Evolutionary conservation across 2,888 invertebrate species (phyloP), one percentile per base, ranked within the genome.

Genomic region (Zeuzera pyrina): DNA sequence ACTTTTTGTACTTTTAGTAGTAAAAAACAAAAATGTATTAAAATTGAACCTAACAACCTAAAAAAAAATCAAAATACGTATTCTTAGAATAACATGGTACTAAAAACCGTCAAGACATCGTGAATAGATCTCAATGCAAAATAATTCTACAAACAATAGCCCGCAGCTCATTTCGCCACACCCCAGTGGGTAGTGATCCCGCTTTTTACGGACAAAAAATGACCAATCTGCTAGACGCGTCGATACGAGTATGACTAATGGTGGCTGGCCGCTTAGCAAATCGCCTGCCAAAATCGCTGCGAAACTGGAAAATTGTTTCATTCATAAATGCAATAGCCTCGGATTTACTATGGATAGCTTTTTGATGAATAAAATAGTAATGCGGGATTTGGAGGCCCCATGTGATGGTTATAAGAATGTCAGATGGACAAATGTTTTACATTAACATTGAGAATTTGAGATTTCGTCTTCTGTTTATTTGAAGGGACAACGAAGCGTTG

Each of bases 291-390:
- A 70, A 72, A 69, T 67, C 53, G 73, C 49, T 56, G 53, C 63
- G 72, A 74, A 60, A 67, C 68, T 78, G 74, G 81, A 77, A 79
- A 81, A 83, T 79, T 77, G 77, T 81, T 70, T 72, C 76, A 73
- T 78, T 76, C 69, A 74, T 70, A 70, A 73, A 76, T 64, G 67
- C 68, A 64, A 74, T 71, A 58, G 56, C 54, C 49, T n/a, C 52
- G 73, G 78, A 68, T 76, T 74, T 74, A 47, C 46, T 35, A 45
- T 52, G 59, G 63, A 71, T 69, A 48, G 59, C 47, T 59, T 60
- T 67, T 52, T 65, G 65, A 77, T 73, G 70, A 72, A 78, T 76
- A 76, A 71, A 67, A 70, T 61, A 61, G 60, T 43, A 38, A 46
- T 45, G 40, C 34, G 41, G 68, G 70, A 60, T 67, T 62, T 57